Base-by-base conservation (phyloP, 2,888 invertebrate genomes). In the Achlya flavicornis region DNA sequence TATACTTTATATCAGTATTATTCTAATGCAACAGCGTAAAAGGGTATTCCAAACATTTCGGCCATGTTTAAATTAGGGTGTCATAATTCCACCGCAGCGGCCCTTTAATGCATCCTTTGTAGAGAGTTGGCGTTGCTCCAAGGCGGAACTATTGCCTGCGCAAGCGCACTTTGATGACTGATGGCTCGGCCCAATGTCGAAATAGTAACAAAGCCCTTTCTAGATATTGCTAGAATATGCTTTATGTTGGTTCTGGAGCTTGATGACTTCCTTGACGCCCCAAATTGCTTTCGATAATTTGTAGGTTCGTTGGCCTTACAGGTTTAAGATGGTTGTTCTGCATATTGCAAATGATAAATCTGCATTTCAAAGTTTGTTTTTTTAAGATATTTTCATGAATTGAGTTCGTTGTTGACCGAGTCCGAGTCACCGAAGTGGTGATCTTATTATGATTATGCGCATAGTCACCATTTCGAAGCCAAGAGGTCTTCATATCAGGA, bases 91-190 rank as follows among this genome's bases (percentile, higher is more conserved):
- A 19, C 7, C 8, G 53, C 53, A 3, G 53, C 53, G 70, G 75
- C 77, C 79, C 83, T 82, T 72, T 80, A 77, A 78, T 83, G 86
- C 84, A 88, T 88, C 88, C 88, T 89, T 88, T 89, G 89, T 89
- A 84, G 80, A 75, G 70, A 66, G 68, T 81, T 92, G 92, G 92
- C 89, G 62, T 57, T 19, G 69, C 62, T 80, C 92, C 92, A 92
- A 91, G 82, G 81, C 87, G 92, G 92, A 92, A 92, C 79, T 64
- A 64, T 68, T 70, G 74, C 73, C 68, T 72, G 71, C 72, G 69
- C 61, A 41, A 62, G 26, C 61, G 63, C 63, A 63, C 63, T 74
- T 74, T 73, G 81, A 76, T 75, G 82, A 79, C 73, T 75, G 81
- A 79, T 74, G 75, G 66, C 74, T 73, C 43, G 65, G 73, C 75